Conservation (phyloP, 2,888 invertebrate genomes). For the Pegoplata infirma region DNA sequence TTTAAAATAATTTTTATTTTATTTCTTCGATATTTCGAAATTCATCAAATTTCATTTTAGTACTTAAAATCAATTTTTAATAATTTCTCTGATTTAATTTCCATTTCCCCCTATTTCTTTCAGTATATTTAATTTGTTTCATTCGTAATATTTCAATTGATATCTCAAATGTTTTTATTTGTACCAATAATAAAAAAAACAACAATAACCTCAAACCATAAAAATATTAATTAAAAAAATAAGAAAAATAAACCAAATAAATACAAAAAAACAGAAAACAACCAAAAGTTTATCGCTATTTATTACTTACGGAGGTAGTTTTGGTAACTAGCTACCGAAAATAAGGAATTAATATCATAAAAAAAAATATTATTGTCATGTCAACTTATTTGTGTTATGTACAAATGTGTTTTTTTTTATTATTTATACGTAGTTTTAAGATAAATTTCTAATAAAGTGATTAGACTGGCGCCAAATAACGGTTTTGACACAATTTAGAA, state of each 20-base stretch:
- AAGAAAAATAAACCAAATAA: constrained; percentile 13
- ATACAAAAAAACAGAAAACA: not conserved
- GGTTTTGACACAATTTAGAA: too few species aligned
- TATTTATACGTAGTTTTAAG: not conserved
- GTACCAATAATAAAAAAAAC: constrained; percentile 16
- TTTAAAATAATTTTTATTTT: too few species aligned
- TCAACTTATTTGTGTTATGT: not conserved
- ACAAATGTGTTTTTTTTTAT: not conserved
- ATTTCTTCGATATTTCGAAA: too few species aligned
- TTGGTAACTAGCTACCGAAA: constrained; percentile 7
- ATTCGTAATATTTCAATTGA: constrained; percentile 34
- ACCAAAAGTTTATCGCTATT: constrained; percentile 21
- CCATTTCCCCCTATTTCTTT: not conserved
- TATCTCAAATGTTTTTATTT: constrained; percentile 42
- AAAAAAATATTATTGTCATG: not conserved
- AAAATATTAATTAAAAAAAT: constrained; percentile 8
- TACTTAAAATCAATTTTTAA: too few species aligned
- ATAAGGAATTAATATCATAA: constrained; percentile 1
- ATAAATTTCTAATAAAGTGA: not conserved
- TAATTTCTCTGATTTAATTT: constrained; percentile 5
- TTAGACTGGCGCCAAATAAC: too few species aligned
- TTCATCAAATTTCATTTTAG: too few species aligned
- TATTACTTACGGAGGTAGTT: constrained; percentile 29
- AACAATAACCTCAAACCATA: not conserved
- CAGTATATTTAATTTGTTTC: not conserved